Conservation (phyloP, 2,888 invertebrate species). For the Drosophila kambysellisi region DNA sequence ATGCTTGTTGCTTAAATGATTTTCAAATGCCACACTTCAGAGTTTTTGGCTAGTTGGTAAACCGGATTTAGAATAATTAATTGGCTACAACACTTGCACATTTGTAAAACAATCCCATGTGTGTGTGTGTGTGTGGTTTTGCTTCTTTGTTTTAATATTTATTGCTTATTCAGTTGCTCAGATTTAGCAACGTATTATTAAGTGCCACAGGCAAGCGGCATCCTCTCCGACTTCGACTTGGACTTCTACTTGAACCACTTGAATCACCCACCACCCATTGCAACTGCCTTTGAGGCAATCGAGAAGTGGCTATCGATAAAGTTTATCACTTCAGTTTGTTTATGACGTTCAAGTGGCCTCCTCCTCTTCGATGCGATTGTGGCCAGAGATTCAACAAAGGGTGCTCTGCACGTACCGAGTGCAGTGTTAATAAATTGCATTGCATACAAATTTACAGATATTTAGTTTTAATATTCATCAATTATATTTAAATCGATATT, state of each 20-base stretch:
- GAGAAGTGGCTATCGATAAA: conserved; percentile 22
- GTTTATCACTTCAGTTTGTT: conserved; percentile 39
- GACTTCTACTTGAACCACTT: background rate
- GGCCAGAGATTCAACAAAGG: conserved; percentile 24
- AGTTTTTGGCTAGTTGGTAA: conserved; percentile 46
- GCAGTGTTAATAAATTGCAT: conserved; percentile 3
- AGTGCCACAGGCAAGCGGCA: conserved; percentile 53
- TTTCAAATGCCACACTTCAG: conserved; percentile 57
- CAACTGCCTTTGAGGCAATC: background rate
- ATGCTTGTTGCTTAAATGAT: conserved; percentile 52
- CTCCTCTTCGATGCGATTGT: conserved; percentile 20
- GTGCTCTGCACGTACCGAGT: conserved; percentile 1
- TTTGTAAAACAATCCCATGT: conserved; percentile 47
- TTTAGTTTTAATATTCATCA: background rate
- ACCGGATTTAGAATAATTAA: conserved; percentile 75
- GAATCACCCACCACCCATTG: background rate
- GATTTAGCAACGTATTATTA: conserved; percentile 64
- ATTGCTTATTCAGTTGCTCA: conserved; percentile 53
- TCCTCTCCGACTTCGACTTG: conserved; percentile 1
- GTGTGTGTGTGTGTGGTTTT: conserved; percentile 16
- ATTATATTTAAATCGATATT: background rate
- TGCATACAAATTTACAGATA: conserved; percentile 1
- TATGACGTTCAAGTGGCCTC: conserved; percentile 29
- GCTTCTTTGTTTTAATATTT: conserved; percentile 57
- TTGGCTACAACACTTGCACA: conserved; percentile 73